phyloP scores from a whole-genome alignment of 2,113 vertebrate genomes.

The Tenebrosternarchus preto region DNA sequence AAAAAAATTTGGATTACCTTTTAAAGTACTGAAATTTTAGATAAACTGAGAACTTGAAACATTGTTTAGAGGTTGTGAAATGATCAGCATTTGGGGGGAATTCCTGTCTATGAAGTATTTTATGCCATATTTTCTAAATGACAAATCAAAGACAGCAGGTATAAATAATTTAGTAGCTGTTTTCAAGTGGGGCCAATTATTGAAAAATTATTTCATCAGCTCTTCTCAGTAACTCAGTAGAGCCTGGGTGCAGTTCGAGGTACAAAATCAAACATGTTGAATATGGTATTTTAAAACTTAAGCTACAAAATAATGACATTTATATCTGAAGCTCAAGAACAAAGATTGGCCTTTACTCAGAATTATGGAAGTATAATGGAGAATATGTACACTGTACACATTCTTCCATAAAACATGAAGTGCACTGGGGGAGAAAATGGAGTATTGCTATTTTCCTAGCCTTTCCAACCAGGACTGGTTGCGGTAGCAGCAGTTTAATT shows the following conservation, averaged over 20 bases:
- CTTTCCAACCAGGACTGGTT: slow-evolving; percentile 64
- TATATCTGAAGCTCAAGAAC: neutral
- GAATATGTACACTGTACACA: no score
- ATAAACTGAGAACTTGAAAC: slow-evolving; percentile 25
- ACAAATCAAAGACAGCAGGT: neutral
- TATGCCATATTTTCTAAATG: neutral
- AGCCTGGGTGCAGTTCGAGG: neutral
- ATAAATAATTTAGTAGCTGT: slow-evolving; percentile 1
- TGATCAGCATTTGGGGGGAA: neutral
- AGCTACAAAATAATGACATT: neutral
- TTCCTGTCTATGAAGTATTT: neutral
- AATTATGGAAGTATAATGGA: no score
- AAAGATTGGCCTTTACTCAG: no score
- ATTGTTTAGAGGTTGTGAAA: slow-evolving; percentile 20
- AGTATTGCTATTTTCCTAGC: neutral
- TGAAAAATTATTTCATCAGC: slow-evolving; percentile 46
- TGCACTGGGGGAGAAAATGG: neutral
- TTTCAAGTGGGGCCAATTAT: slow-evolving; percentile 70
- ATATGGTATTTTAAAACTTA: neutral
- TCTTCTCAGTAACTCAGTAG: slow-evolving; percentile 13
- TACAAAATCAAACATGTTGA: neutral
- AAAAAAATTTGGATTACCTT: neutral
- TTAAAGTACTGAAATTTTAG: neutral
- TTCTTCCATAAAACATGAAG: neutral
- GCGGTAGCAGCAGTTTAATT: slow-evolving; percentile 17